Evolutionary conservation across 2,113 vertebrate species (phyloP).

Genomic region (Orientallactaga bullata): DNA sequence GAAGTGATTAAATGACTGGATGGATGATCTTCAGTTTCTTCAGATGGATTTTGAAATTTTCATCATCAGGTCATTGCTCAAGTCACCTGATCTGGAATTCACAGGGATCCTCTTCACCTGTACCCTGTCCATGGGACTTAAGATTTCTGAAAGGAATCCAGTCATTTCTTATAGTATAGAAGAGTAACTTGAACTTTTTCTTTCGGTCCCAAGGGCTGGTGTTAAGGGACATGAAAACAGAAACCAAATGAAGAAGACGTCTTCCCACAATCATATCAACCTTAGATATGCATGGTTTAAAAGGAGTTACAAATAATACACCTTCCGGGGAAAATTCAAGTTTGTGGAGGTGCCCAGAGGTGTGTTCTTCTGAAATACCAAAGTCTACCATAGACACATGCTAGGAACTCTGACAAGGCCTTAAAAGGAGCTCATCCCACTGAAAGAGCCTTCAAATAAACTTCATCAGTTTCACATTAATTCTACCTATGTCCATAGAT

Average conservation of each 20-base stretch:
- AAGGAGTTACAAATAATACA: background rate
- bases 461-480: background rate
- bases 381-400: background rate
- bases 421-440: background rate
- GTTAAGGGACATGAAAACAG: background rate
- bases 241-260: constrained; percentile 15
- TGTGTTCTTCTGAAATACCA: background rate
- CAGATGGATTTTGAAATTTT: constrained; percentile 40
- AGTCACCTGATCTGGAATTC: background rate
- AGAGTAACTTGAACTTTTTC: background rate
- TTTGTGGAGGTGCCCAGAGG: background rate
- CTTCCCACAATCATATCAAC: background rate
- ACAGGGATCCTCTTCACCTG: background rate
- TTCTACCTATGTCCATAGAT: background rate
- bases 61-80: background rate
- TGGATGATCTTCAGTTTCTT: constrained; percentile 15
- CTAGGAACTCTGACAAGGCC: background rate
- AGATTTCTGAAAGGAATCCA: background rate
- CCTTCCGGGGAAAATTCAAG: background rate
- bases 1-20: background rate
- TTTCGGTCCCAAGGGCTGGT: background rate
- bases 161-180: background rate
- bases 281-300: background rate
- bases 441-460: background rate
- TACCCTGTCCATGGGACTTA: background rate